Conservation (phyloP, 2,797 vertebrate species). For the Clarias laeviceps region DNA sequence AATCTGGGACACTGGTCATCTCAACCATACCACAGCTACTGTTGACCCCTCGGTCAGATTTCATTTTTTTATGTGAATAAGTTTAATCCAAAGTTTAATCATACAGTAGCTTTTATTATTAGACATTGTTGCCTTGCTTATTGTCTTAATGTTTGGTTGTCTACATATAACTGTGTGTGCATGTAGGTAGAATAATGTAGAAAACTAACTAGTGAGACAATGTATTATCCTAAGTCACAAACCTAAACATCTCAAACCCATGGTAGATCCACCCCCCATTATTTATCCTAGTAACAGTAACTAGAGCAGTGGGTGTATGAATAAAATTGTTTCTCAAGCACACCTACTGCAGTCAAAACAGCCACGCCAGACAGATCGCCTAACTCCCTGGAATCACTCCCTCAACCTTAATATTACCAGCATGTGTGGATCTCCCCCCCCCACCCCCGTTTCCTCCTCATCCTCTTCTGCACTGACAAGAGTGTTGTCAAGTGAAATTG, state of each 20-base stretch:
- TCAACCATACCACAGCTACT: not conserved
- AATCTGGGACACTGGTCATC: not conserved
- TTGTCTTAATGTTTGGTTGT: not conserved
- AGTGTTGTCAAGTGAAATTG: constrained; percentile 44
- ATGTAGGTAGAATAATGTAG: no score
- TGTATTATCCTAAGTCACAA: not conserved
- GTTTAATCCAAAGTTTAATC: no score
- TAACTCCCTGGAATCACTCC: constrained; percentile 35
- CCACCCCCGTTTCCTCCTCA: constrained; percentile 20
- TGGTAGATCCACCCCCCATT: not conserved
- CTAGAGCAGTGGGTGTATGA: constrained; percentile 36
- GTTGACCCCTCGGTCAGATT: not conserved
- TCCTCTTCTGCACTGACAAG: constrained; percentile 36
- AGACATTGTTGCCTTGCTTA: not conserved
- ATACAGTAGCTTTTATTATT: not conserved
- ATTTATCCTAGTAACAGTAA: constrained; percentile 9
- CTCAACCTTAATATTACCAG: constrained; percentile 39
- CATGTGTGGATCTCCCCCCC: constrained; percentile 15
- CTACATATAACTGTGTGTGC: not conserved
- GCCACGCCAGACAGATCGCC: constrained; percentile 40
- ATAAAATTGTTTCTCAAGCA: constrained; percentile 14
- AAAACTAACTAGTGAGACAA: no score
- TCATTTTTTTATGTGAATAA: not conserved
- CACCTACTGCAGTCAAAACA: constrained; percentile 31
- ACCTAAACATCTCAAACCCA: not conserved